These are phyloP conservation scores for Neodiprion virginianus DNA, from an alignment of 1,140 invertebrate species.

Conservation along the genomic window DNA sequence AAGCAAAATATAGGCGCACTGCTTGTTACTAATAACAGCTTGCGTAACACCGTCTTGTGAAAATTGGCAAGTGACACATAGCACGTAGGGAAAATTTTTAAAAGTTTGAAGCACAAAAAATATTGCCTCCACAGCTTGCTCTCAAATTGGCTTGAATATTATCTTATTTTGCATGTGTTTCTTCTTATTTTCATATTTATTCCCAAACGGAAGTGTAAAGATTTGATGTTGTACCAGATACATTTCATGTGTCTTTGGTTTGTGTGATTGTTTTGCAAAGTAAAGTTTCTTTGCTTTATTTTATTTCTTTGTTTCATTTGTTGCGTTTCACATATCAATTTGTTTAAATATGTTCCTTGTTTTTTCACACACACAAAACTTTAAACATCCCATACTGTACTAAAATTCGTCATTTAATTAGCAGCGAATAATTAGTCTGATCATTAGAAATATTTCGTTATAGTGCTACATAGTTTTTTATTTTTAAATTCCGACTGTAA, in stretches of 20 bases:
- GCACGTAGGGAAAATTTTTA: too few species aligned
- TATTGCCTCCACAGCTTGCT: conserved; percentile 35
- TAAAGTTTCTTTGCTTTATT: background rate
- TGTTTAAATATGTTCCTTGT: background rate
- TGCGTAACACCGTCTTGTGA: background rate
- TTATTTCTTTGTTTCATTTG: background rate
- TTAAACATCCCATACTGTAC: background rate
- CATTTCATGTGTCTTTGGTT: background rate
- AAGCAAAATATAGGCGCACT: conserved; percentile 41
- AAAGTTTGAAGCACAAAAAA: conserved; percentile 6
- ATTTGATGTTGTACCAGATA: background rate
- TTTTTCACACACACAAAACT: background rate
- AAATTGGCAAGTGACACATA: background rate
- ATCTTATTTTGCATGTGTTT: conserved; percentile 37
- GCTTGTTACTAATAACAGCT: conserved; percentile 39
- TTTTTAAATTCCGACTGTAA: too few species aligned
- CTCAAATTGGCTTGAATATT: conserved; percentile 30
- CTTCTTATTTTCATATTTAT: background rate
- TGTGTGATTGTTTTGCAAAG: background rate
- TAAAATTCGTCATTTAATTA: too few species aligned
- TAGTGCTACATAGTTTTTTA: too few species aligned
- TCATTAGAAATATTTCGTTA: too few species aligned
- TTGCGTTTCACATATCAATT: background rate
- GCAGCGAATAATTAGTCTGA: too few species aligned
- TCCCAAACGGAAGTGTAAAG: too few species aligned